Evolutionary conservation across 2,113 vertebrate genomes (phyloP), one percentile per base, ranked within the genome.

Genomic region (Heterochromis multidens): DNA sequence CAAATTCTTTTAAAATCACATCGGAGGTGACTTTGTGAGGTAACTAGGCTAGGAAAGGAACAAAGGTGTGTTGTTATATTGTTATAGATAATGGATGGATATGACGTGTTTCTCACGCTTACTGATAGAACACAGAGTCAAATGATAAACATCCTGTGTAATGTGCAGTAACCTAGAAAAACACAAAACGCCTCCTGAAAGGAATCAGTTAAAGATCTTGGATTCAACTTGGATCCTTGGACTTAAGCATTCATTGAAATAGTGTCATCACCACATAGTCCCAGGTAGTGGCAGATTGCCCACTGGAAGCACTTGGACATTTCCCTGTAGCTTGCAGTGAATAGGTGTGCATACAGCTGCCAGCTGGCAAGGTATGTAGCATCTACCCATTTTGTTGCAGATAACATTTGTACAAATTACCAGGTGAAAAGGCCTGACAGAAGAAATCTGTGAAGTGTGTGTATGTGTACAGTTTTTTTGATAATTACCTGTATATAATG

Each of bases 61-160:
- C 65, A 81, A 81, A 81, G 35, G 79, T 82, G 74, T 80, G 54
- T 25, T 80, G 59, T 33, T 90, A 23, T 56, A 29, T 33, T 80
- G 79, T 65, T 56, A 17, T 3, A 86, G 74, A 89, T 63, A 31
- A 77, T 78, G 85, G 80, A 87, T 81, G 81, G 86, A 83, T 79
- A 62, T 25, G 79, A 85, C 74, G 27, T 33, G 25, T 84, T 78
- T 80, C 74, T 86, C 87, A 77, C 72, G 17, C 77, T 49, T 82
- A 63, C 59, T 33, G 33, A 83, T 54, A 54, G 35, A 81, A 29
- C 76, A 56, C 65, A 0, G 17, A 80, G 29, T 80, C 29, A 65
- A 81, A 83, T 67, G 60, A 80, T 59, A 90, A 70, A 86, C 21
- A 80, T 72, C 57, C 62, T 84, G 67, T n/a, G 37, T 31, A 70